Conservation (phyloP, 1,140 invertebrate genomes). For the Brachionus angularis region DNA sequence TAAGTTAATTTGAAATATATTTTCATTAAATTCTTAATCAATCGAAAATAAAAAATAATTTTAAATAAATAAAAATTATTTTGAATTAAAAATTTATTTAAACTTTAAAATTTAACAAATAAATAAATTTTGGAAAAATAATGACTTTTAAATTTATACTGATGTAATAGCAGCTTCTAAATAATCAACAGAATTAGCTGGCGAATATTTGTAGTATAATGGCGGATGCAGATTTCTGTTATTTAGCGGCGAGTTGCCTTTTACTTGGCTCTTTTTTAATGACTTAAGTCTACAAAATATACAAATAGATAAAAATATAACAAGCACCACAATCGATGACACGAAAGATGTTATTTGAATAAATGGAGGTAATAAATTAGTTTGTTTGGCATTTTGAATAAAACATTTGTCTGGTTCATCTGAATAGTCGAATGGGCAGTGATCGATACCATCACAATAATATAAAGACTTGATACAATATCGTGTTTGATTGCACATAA, state of each 20-base stretch:
- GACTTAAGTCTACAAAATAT: neutral
- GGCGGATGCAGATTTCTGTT: neutral
- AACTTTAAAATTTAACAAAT: too few relatives aligned
- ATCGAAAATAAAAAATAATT: too few relatives aligned
- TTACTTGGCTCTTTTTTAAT: neutral
- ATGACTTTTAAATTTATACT: slow-evolving; percentile 34
- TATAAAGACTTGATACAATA: slow-evolving; percentile 10
- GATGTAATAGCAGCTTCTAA: slow-evolving; percentile 41
- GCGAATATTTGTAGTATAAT: slow-evolving; percentile 38
- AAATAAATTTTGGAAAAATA: too few relatives aligned
- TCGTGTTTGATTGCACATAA: slow-evolving; percentile 40
- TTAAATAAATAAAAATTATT: too few relatives aligned
- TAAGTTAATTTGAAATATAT: too few relatives aligned
- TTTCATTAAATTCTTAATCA: too few relatives aligned
- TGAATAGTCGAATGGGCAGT: slow-evolving; percentile 38
- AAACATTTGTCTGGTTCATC: slow-evolving; percentile 43
- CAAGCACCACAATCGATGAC: neutral
- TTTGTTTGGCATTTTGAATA: neutral
- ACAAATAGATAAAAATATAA: slow-evolving; percentile 26
- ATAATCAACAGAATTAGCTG: slow-evolving; percentile 15
- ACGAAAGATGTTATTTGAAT: slow-evolving; percentile 18
- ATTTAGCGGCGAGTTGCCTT: neutral
- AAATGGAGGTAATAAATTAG: neutral
- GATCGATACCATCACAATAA: slow-evolving; percentile 28
- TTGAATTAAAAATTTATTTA: too few relatives aligned